Base-by-base conservation (phyloP, 2,888 invertebrate genomes). In the Eupeodes luniger region DNA sequence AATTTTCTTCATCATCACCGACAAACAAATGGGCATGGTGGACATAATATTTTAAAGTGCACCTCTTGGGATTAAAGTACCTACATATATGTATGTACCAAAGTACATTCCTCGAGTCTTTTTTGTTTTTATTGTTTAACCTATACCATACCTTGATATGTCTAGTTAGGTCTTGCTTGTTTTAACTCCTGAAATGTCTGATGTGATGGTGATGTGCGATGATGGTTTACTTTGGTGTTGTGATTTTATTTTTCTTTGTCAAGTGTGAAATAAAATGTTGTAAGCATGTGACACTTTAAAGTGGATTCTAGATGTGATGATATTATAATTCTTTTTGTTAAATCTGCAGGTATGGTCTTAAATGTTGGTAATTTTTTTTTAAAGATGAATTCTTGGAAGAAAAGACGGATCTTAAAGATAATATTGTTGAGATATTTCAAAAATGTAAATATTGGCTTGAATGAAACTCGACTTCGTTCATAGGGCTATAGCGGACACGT, bases 251-350 rank as follows among this genome's bases (percentile, higher is more conserved):
- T 40, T 1, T 40, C 40, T 78, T 86, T 83, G 79, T 80, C 76
- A 76, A 83, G 84, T 87, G 87, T 72, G 66, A 77, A 84, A 77
- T 83, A 44, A 83, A 84, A 84, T 87, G 70, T 79, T 83, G 80
- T 66, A 76, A 84, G 87, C 83, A 83, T 83, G 86, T 79, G 87
- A 80, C 83, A 83, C 64, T 69, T 86, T 74, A 57, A 77, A 81
- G 81, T 61, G 82, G 61, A 53, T 19, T 57, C 57, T 70, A 14
- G 16, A 74, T 27, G 40, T 62, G 67, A 62, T 76, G 62, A 49
- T 16, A 51, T 53, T 27, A 27, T 27, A 27, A 1, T 53, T 55
- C 5, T 53, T 49, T 77, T 16, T 47, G 40, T 40, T 11, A 47
- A 57, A 59, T 59, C 44, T 34, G 16, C 19, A 1, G 34, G 9